Evolutionary conservation across 2,113 vertebrate species (phyloP), one percentile per base, ranked within the genome.

Genomic region (Piprites chloris): DNA sequence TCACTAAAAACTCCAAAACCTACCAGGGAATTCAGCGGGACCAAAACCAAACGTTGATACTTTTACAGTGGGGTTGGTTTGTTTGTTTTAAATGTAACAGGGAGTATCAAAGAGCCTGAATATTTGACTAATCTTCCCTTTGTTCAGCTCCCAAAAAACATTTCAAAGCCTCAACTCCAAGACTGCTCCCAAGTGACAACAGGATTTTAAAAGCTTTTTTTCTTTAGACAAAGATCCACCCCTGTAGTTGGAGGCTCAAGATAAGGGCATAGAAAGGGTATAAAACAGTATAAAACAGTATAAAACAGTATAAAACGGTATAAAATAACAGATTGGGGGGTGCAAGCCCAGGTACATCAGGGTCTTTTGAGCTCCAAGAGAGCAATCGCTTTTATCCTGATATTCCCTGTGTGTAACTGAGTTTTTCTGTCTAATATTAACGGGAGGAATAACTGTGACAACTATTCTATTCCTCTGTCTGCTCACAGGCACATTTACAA

Each of bases 1-100:
- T 79, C 20, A 10, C 12, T 20, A 24, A 6, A 21, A 79, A 62
- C 20, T 22, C 24, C 30, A 80, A 66, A 71, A 74, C 18, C 61
- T 27, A 8, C 4, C 15, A 28, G 27, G 2, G 4, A 66, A 47
- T 52, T 66, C 26, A 24, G 1, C 5, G 4, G 22, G 14, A 67
- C 15, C 15, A 55, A 76, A 53, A 32, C 16, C 9, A 91, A 33
- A 23, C 1, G 33, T 7, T 9, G 19, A 33, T 19, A 14, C 2
- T 61, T 69, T 21, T 26, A 44, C 2, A 33, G 9, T 11, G n/a
- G 0, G 30, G 0, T 5, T 11, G 58, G 14, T 33, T 33, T 24
- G 4, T 27, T 58, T 63, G 4, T 14, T 73, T 82, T 52, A 39
- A 41, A 56, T 42, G 1, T 14, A 46, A 26, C 17, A 66, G 15